phyloP scores from a whole-genome alignment of 2,113 vertebrate species.

The Bubo scandiacus region DNA sequence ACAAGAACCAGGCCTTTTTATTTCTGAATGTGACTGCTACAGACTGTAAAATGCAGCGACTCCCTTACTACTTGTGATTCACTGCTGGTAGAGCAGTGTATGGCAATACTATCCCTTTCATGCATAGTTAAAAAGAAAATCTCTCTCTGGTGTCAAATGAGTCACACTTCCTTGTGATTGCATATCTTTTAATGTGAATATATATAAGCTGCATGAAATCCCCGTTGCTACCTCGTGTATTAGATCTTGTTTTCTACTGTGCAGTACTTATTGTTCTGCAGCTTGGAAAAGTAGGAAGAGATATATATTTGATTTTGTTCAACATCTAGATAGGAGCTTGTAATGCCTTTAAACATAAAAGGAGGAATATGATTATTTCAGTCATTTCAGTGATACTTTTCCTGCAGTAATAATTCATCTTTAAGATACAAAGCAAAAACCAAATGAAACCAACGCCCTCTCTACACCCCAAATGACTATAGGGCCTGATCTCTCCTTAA shows the following conservation, averaged over 20 bases:
- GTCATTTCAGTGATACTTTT: not conserved
- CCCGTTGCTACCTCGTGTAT: not conserved
- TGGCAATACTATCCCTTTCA: not conserved
- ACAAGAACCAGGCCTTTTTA: not conserved
- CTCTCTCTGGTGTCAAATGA: conserved; percentile 3
- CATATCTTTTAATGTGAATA: not conserved
- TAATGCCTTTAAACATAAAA: not conserved
- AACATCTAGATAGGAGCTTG: not conserved
- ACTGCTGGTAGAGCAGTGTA: not conserved
- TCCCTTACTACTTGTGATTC: not conserved
- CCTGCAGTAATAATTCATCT: not conserved
- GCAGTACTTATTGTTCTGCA: not conserved
- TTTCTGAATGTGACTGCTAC: not conserved
- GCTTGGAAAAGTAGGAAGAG: not conserved
- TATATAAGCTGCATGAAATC: not conserved
- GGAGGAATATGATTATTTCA: not conserved
- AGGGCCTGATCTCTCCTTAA: not conserved
- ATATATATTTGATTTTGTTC: not conserved
- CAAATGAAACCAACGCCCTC: not conserved
- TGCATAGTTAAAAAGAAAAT: not conserved
- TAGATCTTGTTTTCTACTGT: not conserved
- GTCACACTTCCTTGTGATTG: not conserved
- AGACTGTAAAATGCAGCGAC: not conserved
- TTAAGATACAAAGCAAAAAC: not conserved
- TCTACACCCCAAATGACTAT: not conserved